Evolutionary conservation across 2,113 vertebrate genomes (phyloP).

Genomic region (Aleadryas rufinucha): DNA sequence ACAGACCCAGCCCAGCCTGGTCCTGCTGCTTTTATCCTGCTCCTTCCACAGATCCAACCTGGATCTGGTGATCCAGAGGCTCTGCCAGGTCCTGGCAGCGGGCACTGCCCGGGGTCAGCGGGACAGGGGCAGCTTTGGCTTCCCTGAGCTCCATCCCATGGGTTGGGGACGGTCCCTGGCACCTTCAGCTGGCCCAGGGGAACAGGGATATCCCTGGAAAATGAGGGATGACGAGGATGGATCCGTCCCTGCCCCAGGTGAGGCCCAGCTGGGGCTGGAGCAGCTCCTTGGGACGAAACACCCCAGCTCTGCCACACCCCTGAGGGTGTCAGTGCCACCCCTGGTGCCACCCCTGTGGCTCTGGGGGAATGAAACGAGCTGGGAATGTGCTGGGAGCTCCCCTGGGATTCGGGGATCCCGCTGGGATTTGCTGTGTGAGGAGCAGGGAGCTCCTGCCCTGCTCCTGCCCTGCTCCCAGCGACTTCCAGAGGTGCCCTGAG

Average conservation of each 20-base stretch:
- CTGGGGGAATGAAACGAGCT: background rate
- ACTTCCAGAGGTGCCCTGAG: background rate
- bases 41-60: background rate
- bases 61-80: background rate
- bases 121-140: background rate
- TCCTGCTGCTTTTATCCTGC: background rate
- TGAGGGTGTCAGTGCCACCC: background rate
- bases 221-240: background rate
- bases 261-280: background rate
- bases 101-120: background rate
- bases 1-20: background rate
- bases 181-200: background rate
- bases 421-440: accelerated
- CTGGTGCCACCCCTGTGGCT: too few species aligned
- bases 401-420: accelerated
- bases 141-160: background rate
- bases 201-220: too few species aligned
- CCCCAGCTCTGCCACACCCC: background rate
- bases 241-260: background rate
- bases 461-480: background rate
- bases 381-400: background rate
- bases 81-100: background rate
- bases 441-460: background rate
- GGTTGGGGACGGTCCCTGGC: background rate
- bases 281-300: background rate